phyloP scores from a whole-genome alignment of 1,140 invertebrate genomes.

The Drosophila sulfurigaster region DNA sequence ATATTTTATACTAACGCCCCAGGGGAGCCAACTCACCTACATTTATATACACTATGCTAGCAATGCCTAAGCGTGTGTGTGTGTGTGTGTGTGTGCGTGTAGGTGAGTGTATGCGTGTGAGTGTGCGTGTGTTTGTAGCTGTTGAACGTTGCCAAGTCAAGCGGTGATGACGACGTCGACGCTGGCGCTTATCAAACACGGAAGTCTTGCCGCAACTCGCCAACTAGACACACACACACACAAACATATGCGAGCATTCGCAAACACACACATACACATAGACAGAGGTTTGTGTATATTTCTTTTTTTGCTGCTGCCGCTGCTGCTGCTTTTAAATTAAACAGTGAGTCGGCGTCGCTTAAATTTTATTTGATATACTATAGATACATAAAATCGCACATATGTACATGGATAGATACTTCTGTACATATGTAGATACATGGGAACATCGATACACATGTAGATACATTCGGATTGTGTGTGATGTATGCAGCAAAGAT shows the following conservation, averaged over 20 bases:
- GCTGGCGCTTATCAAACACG: conserved; percentile 72
- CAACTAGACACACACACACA: conserved; percentile 38
- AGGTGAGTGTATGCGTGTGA: neutral
- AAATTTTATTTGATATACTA: conserved; percentile 19
- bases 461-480: no score
- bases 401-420: conserved; percentile 6
- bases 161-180: conserved; percentile 19
- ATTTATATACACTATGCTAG: conserved; percentile 13
- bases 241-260: conserved; percentile 13
- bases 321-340: conserved; percentile 51
- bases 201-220: conserved; percentile 66
- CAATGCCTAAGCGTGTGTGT: neutral
- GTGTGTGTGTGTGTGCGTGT: neutral
- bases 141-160: conserved; percentile 55
- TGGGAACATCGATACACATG: no score
- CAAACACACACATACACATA: conserved; percentile 12
- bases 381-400: conserved; percentile 4
- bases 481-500: conserved; percentile 2
- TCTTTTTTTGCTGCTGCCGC: conserved; percentile 9
- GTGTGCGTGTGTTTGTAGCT: conserved; percentile 12
- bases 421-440: neutral
- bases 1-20: neutral
- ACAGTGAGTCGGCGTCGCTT: conserved; percentile 26
- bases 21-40: conserved; percentile 16
- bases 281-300: conserved; percentile 1